phyloP scores from a whole-genome alignment of 2,797 vertebrate genomes.

The Steatocranus sp. region DNA sequence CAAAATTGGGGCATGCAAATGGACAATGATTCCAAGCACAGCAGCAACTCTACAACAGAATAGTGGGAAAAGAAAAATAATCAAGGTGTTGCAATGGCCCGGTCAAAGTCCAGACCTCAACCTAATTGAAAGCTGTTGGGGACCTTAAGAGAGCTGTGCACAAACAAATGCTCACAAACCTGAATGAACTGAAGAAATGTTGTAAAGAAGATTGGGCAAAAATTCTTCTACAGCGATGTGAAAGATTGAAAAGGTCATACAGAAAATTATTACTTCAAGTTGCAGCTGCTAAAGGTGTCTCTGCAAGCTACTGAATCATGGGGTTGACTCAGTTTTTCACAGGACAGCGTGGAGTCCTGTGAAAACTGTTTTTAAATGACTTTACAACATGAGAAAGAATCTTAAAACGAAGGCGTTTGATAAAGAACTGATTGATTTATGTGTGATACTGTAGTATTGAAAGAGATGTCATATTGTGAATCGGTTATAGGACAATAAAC shows the following conservation, averaged over 20 bases:
- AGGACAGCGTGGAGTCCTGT: neutral
- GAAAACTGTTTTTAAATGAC: neutral
- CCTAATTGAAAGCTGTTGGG: neutral
- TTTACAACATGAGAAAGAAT: neutral
- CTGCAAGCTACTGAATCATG: neutral
- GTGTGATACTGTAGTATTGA: neutral
- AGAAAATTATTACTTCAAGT: neutral
- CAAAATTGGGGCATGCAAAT: neutral
- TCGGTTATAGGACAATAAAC: neutral
- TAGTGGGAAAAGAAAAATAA: neutral
- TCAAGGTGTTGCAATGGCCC: neutral
- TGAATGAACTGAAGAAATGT: neutral
- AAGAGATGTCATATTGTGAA: neutral
- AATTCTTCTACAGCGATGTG: neutral
- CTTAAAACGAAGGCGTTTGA: neutral
- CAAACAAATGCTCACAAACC: neutral
- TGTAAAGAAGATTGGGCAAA: neutral
- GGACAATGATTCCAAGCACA: neutral
- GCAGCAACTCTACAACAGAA: neutral
- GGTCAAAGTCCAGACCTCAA: neutral
- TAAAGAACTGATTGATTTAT: neutral
- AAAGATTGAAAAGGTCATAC: neutral
- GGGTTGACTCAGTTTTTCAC: neutral
- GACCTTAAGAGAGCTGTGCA: neutral
- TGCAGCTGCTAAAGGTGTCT: neutral